These are phyloP conservation scores for Aurelia sp. DNA, from an alignment of 30 jellyfish, hydroid and myxozoan genomes.

Conservation along the genomic window DNA sequence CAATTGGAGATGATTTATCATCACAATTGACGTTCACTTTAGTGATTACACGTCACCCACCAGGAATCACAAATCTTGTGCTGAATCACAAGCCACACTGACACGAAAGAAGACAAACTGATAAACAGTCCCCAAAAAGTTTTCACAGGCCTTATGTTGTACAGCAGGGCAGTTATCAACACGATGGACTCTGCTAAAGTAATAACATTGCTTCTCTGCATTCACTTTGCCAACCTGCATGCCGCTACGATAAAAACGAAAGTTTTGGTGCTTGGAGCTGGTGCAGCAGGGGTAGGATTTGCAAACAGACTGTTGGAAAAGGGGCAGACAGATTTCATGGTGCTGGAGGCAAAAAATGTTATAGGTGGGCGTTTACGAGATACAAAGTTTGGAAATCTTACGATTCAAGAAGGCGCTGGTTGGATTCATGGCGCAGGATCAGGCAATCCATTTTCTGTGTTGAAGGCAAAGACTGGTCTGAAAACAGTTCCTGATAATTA, in stretches of 20 bases:
- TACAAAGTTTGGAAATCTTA: conserved; percentile 43
- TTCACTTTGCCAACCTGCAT: background rate
- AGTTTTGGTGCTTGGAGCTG: conserved; percentile 70
- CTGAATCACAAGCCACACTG: too few species aligned
- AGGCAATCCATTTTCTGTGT: conserved; percentile 27
- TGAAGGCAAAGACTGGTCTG: conserved; percentile 39
- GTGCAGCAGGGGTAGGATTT: conserved; percentile 77
- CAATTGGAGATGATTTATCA: too few species aligned
- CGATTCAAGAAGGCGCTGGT: conserved; percentile 91
- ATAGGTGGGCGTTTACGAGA: conserved; percentile 86
- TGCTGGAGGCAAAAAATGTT: conserved; percentile 81
- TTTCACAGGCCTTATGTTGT: too few species aligned
- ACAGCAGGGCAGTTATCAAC: background rate
- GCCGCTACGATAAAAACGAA: conserved; percentile 25
- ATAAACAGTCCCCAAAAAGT: too few species aligned
- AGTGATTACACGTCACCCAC: too few species aligned
- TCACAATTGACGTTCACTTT: too few species aligned
- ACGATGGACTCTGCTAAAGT: background rate
- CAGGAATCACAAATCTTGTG: too few species aligned
- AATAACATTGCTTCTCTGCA: background rate
- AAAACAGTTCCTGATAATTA: conserved; percentile 45
- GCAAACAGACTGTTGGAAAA: conserved; percentile 54
- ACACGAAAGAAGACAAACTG: too few species aligned
- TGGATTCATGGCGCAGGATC: conserved; percentile 81
- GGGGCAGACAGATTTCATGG: conserved; percentile 64